These are phyloP conservation scores for Protonibea diacanthus DNA, from an alignment of 2,797 vertebrate species.

Conservation along the genomic window DNA sequence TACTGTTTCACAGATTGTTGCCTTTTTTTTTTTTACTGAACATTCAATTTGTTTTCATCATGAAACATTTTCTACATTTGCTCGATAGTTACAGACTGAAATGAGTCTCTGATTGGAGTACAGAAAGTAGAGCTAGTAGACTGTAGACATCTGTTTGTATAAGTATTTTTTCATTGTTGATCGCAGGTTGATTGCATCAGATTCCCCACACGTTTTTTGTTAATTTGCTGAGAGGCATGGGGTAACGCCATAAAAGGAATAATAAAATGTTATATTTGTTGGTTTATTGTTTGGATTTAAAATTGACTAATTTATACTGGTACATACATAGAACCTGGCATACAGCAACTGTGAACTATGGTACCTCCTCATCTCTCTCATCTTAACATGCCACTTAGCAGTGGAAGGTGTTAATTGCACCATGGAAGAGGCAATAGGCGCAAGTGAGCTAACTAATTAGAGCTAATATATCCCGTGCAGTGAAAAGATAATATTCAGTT, in stretches of 20 bases:
- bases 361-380: background rate
- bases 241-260: background rate
- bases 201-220: background rate
- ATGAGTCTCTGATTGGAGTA: background rate
- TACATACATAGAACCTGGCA: background rate
- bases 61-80: background rate
- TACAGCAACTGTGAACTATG: background rate
- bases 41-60: background rate
- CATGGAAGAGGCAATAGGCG: background rate
- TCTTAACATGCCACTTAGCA: background rate
- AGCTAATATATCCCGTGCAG: background rate
- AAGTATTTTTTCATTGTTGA: background rate
- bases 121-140: background rate
- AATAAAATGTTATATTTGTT: background rate
- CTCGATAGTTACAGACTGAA: background rate
- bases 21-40: too few species aligned
- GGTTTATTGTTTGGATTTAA: background rate
- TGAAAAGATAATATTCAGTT: background rate
- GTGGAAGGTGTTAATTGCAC: conserved; percentile 2
- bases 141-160: too few species aligned
- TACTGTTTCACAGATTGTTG: background rate
- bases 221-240: background rate
- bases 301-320: too few species aligned
- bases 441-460: background rate
- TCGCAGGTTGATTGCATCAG: background rate